A percentile compares a stretch with the other conserved stretches of the same genome.
Evolutionary conservation across 2,797 vertebrate genomes (phyloP).

Genomic region (Mus spretus): DNA sequence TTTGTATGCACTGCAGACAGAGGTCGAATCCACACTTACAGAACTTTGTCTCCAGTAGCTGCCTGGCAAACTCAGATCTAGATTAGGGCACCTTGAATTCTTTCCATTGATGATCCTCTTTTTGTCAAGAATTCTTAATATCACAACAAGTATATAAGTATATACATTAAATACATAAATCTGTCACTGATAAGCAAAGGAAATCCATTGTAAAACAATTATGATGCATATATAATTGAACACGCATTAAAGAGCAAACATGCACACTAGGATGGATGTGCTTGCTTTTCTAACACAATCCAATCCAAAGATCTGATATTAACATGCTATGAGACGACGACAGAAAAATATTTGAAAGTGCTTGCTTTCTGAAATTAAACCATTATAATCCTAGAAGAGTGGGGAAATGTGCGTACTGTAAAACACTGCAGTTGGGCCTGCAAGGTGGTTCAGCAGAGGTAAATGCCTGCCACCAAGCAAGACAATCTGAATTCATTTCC

Average conservation of each 20-base stretch:
- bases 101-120: background rate
- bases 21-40: background rate
- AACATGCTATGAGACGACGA: background rate
- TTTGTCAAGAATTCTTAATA: background rate
- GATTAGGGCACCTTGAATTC: background rate
- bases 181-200: background rate
- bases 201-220: background rate
- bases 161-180: background rate
- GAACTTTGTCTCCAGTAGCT: accelerated
- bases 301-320: background rate
- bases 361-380: background rate
- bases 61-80: accelerated
- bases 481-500: background rate
- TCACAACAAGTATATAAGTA: background rate
- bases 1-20: accelerated
- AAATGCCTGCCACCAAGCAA: background rate
- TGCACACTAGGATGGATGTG: background rate
- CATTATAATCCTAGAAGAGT: background rate
- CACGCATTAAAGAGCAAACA: background rate
- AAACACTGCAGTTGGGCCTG: background rate
- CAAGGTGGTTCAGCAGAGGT: background rate
- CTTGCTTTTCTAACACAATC: background rate
- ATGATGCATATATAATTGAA: background rate
- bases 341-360: background rate
- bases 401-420: background rate